Base-by-base conservation (phyloP, 2,113 vertebrate species). In the Hippocampus guttulatus region DNA sequence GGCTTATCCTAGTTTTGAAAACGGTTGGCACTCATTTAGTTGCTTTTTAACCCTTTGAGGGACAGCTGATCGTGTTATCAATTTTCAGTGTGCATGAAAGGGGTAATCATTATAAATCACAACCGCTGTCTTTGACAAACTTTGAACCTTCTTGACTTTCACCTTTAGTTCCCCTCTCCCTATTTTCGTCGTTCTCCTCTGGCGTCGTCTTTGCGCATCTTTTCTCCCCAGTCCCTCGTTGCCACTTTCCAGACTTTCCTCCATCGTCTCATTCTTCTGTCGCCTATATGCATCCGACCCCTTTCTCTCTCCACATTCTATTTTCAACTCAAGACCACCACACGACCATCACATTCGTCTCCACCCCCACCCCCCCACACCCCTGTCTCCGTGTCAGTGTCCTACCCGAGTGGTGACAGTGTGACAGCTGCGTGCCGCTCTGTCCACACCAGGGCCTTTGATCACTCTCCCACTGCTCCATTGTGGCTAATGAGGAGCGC, bases 401-500 rank as follows among this genome's bases (percentile, higher is more conserved):
- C 77, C 81, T 67, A 43, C 69, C 57, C 63, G 60, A 70, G 70
- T 63, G 74, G 73, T 75, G 80, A 74, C 80, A 75, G 80, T 73
- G 85, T 81, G 85, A 87, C 85, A 88, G 82, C 81, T 88, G 76
- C 74, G 75, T 73, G 73, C 74, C 58, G 75, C 64, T 58, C 68
- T 38, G 61, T 71, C 86, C 76, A 60, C 61, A 67, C 67, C 66
- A 49, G 33, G 5, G 62, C 73, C 80, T 86, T 89, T 87, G 84
- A 87, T 88, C 83, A 87, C 71, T 65, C 70, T 77, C 76, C 60
- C 69, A 64, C 57, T 71, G 84, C 80, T 72, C 76, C 83, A 81
- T 80, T 84, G 78, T 81, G 74, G 68, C 71, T 88, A 86, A 88
- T 83, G 77, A 83, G 84, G 68, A 63, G 74, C 74, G 76, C 71